Evolutionary conservation across 2,113 vertebrate species (phyloP), one percentile per base, ranked within the genome.

Genomic region (Rutilus rutilus): DNA sequence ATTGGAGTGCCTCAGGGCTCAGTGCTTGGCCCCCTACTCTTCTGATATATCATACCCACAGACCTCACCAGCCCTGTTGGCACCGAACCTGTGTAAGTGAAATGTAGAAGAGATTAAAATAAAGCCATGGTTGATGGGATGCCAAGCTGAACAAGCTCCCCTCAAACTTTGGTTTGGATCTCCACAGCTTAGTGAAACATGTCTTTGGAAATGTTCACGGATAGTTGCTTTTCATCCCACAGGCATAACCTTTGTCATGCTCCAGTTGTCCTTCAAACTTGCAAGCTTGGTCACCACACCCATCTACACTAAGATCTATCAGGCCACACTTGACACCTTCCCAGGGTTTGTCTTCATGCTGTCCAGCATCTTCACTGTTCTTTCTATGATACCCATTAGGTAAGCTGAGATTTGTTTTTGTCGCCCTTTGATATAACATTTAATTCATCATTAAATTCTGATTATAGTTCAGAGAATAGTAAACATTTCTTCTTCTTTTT

Each of bases 251-350:
- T 97, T 99, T 42, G 96, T 96, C 64, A 69, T 82, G 3, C 94
- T 99, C 86, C 97, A 99, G 92, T 45, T 98, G 75, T 92, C 93
- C 14, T 93, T 99, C 89, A 95, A 96, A 82, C 86, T 96, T 25
- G 94, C 94, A 0, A 95, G 96, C 25, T 94, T 97, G 89, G 94
- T 90, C 36, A 96, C 97, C 86, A 96, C 96, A 65, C 96, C 96
- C 0, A 42, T 93, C 85, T 99, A 93, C 76, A 98, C 98, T 30
- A 95, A 95, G 86, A 94, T 99, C 88, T 99, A 99, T 85, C 97
- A 98, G 93, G 77, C 86, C 36, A 98, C 96, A 25, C 79, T 98
- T 89, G 90, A 93, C 88, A 96, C 94, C 95, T 96, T 96, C 60
- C 91, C 94, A 0, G 91, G 97, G 64, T 95, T 97, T 82, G 95